Base-by-base conservation (phyloP, 1,140 invertebrate genomes). In the Drepana arcuata region DNA sequence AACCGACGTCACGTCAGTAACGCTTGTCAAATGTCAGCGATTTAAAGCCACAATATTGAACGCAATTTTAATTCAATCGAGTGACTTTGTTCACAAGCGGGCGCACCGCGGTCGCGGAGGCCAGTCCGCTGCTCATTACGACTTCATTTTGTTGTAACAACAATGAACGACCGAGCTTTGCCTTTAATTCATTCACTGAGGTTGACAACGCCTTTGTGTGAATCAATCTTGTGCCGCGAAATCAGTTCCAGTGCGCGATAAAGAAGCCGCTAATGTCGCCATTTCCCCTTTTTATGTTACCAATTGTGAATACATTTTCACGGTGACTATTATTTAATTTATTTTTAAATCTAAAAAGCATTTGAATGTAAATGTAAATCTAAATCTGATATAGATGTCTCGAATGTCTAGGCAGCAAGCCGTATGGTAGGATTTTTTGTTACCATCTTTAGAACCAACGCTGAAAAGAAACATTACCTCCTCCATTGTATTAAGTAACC, bases 81-180 rank as follows among this genome's bases (percentile, higher is more conserved):
- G 62, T 55, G 58, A 72, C 69, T 62, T 67, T 69, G 48, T 55
- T 64, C 53, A 50, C 54, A 57, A 50, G 21, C 40, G 42, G 41
- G 43, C 43, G 32, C 43, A 26, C 37, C 40, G 46, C 41, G 33
- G 14, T 14, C 26, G 31, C 28, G 7, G 16, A 16, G 18, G 34
- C 36, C 41, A 57, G 51, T 53, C 51, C n/a, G n/a, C 61, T 59
- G 62, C 72, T 79, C 72, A 82, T 82, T 79, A 79, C 62, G 68
- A 60, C 73, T 82, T 77, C 67, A 82, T 82, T 82, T 82, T 79
- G 62, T 78, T 75, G 53, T 77, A 71, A 75, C 71, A 77, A 81
- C 71, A 77, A 79, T 70, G 57, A 64, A 61, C 53, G 47, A 40
- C 45, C 59, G 45, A 51, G 50, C 55, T 44, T 62, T 52, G 63